These are phyloP conservation scores for Choristoneura rosaceana DNA, from an alignment of 2,888 invertebrate species.

Conservation along the genomic window DNA sequence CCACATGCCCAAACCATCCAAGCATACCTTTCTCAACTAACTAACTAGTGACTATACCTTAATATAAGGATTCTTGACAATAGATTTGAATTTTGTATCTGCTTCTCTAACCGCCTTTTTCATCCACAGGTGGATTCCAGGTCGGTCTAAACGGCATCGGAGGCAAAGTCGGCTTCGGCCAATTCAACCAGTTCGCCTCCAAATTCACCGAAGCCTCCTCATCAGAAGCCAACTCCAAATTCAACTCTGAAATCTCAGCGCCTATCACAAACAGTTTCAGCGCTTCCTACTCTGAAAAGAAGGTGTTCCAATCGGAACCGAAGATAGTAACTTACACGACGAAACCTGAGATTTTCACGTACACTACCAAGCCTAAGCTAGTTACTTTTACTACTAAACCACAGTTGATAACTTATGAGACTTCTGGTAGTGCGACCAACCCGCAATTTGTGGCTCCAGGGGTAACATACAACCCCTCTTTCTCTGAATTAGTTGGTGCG, in stretches of 20 bases:
- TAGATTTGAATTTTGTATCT: too few species aligned
- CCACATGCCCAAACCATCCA: too few species aligned
- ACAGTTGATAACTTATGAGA: constrained; percentile 70
- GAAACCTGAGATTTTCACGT: constrained; percentile 62
- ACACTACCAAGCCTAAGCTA: constrained; percentile 61
- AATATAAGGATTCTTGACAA: too few species aligned
- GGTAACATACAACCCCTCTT: constrained; percentile 67
- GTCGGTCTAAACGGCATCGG: constrained; percentile 23
- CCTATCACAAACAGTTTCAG: constrained; percentile 71
- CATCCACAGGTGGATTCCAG: constrained; percentile 28
- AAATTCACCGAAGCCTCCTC: constrained; percentile 55
- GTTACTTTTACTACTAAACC: constrained; percentile 61
- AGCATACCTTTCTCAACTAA: too few species aligned
- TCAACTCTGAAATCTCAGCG: constrained; percentile 60
- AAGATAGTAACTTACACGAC: constrained; percentile 68
- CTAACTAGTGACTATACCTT: too few species aligned
- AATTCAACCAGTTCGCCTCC: constrained; percentile 43
- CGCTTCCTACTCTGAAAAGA: constrained; percentile 71
- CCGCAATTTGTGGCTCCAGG: constrained; percentile 74
- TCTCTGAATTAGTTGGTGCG: constrained; percentile 63
- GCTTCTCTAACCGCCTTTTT: not conserved
- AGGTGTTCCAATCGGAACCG: constrained; percentile 71
- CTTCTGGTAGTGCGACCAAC: constrained; percentile 73
- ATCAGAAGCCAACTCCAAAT: constrained; percentile 49
- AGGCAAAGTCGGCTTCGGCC: constrained; percentile 23